Conservation (phyloP, 2,113 vertebrate species). For the Microtus richardsoni region DNA sequence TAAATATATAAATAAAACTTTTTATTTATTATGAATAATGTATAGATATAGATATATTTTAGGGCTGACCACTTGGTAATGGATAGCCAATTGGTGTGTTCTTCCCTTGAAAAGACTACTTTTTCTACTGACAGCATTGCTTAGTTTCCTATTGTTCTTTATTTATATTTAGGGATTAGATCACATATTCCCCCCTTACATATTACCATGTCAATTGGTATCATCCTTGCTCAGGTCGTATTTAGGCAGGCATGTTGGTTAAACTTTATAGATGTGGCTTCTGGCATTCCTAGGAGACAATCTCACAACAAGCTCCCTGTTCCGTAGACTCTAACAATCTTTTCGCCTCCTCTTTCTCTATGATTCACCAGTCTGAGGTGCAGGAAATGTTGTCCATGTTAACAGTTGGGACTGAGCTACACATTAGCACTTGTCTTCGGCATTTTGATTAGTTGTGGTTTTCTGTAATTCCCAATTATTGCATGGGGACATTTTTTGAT, state of each 20-base stretch:
- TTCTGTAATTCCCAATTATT: background rate
- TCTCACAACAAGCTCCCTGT: background rate
- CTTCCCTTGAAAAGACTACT: background rate
- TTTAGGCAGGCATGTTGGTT: background rate
- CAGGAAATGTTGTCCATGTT: background rate
- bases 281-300: background rate
- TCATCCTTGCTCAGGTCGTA: background rate
- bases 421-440: background rate
- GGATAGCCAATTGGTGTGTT: background rate
- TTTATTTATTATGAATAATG: background rate
- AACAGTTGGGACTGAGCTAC: background rate
- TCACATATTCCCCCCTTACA: background rate
- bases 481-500: background rate
- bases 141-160: background rate
- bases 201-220: background rate
- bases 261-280: no score
- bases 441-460: background rate
- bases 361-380: background rate
- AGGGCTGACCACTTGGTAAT: background rate
- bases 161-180: background rate
- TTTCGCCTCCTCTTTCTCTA: background rate
- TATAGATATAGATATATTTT: background rate
- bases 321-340: background rate
- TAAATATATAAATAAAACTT: background rate
- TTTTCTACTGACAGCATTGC: background rate